These are phyloP conservation scores for Nematolebias whitei DNA, from an alignment of 2,113 vertebrate genomes.

Conservation along the genomic window DNA sequence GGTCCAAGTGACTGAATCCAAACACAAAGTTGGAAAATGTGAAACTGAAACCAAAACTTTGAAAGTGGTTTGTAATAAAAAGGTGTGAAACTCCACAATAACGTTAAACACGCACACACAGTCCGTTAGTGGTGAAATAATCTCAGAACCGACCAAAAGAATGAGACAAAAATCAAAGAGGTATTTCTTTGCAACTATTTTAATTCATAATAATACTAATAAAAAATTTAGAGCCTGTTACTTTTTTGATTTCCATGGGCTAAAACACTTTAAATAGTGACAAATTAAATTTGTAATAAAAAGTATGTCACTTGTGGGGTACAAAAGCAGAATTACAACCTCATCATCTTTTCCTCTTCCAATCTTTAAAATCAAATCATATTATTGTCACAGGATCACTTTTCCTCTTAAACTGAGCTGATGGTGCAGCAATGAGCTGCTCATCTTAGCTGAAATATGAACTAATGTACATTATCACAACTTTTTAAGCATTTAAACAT, in stretches of 20 bases:
- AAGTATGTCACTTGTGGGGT: not conserved
- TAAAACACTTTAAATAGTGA: too few species aligned
- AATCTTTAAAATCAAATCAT: not conserved
- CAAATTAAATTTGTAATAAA: not conserved
- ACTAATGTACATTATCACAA: not conserved
- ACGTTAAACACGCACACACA: constrained; percentile 16
- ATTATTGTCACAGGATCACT: not conserved
- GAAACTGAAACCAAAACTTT: constrained; percentile 48
- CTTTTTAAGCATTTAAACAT: too few species aligned
- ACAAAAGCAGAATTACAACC: not conserved
- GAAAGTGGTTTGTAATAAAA: constrained; percentile 31
- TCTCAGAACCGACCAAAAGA: not conserved
- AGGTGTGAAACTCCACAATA: constrained; percentile 3
- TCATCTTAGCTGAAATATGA: not conserved
- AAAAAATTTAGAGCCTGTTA: too few species aligned
- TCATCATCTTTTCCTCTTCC: not conserved
- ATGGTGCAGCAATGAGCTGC: not conserved
- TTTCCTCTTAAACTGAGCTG: not conserved
- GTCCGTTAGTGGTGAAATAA: constrained; percentile 10
- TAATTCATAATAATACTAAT: too few species aligned
- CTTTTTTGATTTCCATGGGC: too few species aligned
- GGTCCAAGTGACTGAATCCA: constrained; percentile 43
- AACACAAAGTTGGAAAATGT: constrained; percentile 41
- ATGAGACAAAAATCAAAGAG: not conserved
- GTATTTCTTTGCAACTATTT: too few species aligned